Evolutionary conservation across 35 echinoderm and acorn worm genomes (phyloP), one percentile per base, ranked within the genome.

Genomic region (Hemicentrotus pulcherrimus): DNA sequence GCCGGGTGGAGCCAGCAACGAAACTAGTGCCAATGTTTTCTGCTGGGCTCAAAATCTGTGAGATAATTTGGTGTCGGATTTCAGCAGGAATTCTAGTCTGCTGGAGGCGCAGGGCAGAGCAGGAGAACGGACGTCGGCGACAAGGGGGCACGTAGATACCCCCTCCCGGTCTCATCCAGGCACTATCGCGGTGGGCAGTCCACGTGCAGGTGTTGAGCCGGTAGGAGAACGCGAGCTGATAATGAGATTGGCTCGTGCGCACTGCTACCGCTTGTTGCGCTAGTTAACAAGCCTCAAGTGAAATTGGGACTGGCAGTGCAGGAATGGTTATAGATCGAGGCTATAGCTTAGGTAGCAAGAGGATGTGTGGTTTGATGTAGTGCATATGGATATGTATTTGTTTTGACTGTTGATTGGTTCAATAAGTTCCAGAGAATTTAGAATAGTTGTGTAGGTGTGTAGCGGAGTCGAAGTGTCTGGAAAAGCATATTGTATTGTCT

Each of bases 201-300:
- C 12, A 8, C 9, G 88, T 32, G 88, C 88, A 90, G 88, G 88
- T 90, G 88, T 90, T 90, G 88, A 13, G 31, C 88, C 88, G 88
- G 46, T 47, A 90, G 88, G 88, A 47, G 46, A 45, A 90, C 88
- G 31, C 88, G 32, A 90, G 88, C 32, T 32, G 88, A 33, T 90
- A 90, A 90, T 47, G 88, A 90, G 88, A 90, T 90, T 90, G 88
- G 88, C 88, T 90, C 88, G 88, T 90, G 88, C 31, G 88, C 32
- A 11, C 19, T 2, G 88, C 88, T 90, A 90, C 88, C 46, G 88
- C 88, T 90, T 90, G 88, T 90, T 90, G 88, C 88, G 46, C 88
- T 90, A 90, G 12, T 45, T 90, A 78, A 78, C 65, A 28, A 78
- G 65, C 65, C 6, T 8, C 65, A 78, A 5, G 65, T 28, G 65